Percentiles rank a stretch among this genome's conserved stretches.
Evolutionary conservation across 2,888 invertebrate species (phyloP).

Genomic region (Sacculina carcini): DNA sequence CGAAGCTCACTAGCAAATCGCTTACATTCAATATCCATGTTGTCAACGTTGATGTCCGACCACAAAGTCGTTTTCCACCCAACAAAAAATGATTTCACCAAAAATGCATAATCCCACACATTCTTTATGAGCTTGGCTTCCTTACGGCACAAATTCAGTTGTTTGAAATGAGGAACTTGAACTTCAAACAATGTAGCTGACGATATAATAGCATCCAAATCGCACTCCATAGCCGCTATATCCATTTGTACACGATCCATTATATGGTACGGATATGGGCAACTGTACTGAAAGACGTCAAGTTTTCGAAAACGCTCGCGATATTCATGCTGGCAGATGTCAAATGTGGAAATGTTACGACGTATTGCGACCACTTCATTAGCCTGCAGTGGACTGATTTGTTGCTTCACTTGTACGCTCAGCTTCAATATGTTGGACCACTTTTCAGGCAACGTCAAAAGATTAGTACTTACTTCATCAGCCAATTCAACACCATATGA

Average conservation of each 20-base stretch:
- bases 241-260: conserved; percentile 51
- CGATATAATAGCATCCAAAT: conserved; percentile 60
- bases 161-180: conserved; percentile 75
- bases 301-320: conserved; percentile 52
- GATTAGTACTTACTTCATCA: no score
- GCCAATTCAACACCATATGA: conserved; percentile 90
- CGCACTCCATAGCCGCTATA: conserved; percentile 48
- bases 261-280: conserved; percentile 41
- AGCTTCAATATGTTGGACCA: conserved; percentile 87
- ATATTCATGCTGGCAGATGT: conserved; percentile 51
- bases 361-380: conserved; percentile 74
- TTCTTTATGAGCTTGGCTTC: conserved; percentile 66
- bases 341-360: conserved; percentile 59
- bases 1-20: conserved; percentile 85
- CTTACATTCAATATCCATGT: conserved; percentile 95
- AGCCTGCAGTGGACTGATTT: conserved; percentile 80
- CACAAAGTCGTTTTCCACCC: conserved; percentile 95
- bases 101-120: conserved; percentile 81
- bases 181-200: conserved; percentile 87
- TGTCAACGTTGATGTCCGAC: conserved; percentile 89
- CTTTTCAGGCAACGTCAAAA: conserved; percentile 71
- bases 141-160: conserved; percentile 66
- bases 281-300: conserved; percentile 31
- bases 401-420: conserved; percentile 67
- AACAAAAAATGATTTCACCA: conserved; percentile 68